Evolutionary conservation across 2,797 vertebrate genomes (phyloP).

Genomic region (Urocyon cinereoargenteus): DNA sequence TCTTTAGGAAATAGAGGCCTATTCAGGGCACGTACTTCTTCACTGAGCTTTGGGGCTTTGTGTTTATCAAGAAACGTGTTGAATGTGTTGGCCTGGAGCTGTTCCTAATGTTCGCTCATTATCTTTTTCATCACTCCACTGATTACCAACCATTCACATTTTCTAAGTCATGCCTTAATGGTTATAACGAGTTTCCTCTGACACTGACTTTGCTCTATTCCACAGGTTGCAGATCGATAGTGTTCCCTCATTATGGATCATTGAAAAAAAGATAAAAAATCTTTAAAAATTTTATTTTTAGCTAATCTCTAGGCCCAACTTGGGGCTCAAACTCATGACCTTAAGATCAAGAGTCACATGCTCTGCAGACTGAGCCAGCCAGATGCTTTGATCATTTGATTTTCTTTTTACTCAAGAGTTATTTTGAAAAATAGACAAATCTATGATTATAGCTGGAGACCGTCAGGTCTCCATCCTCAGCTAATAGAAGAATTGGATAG

Average conservation of each 20-base stretch:
- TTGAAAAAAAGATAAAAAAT: too few relatives aligned
- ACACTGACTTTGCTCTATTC: background rate
- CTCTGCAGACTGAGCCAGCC: too few relatives aligned
- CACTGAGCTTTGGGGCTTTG: background rate
- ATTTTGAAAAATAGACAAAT: background rate
- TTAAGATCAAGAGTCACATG: too few relatives aligned
- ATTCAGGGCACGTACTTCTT: background rate
- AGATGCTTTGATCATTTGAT: too few relatives aligned
- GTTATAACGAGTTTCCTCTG: background rate
- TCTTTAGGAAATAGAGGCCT: background rate
- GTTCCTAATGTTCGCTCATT: background rate
- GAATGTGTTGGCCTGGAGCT: background rate
- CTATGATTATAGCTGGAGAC: background rate
- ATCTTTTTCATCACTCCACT: background rate
- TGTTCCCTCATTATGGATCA: too few relatives aligned
- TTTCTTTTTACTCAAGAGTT: background rate
- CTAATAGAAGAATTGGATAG: background rate
- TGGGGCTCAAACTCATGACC: too few relatives aligned
- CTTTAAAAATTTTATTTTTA: too few relatives aligned
- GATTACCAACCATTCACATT: background rate
- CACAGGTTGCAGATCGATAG: background rate
- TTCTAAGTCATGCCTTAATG: background rate
- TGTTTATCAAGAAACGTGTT: background rate
- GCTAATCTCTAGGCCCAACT: too few relatives aligned
- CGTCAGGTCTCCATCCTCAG: background rate